These are phyloP conservation scores for Amphipyra tragopoginis DNA, from an alignment of 2,888 invertebrate species.

Conservation along the genomic window DNA sequence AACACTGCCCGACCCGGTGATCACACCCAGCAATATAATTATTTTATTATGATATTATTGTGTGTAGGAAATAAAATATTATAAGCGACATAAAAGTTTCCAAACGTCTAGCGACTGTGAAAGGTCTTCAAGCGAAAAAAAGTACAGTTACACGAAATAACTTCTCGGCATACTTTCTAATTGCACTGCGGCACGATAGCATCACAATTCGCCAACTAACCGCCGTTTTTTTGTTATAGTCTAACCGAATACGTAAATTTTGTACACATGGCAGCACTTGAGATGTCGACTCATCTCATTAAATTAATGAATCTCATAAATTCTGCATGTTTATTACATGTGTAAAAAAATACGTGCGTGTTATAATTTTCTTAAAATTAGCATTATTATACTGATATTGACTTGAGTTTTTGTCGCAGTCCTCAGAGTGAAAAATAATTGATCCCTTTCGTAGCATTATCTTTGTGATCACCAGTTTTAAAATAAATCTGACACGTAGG, in stretches of 20 bases:
- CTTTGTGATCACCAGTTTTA: neutral
- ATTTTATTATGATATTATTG: no score
- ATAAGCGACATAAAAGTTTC: constrained; percentile 23
- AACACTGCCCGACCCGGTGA: no score
- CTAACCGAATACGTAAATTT: constrained; percentile 23
- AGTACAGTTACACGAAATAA: constrained; percentile 62
- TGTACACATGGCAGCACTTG: constrained; percentile 49
- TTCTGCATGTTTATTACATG: constrained; percentile 38
- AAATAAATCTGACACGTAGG: neutral
- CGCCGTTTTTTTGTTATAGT: constrained; percentile 38
- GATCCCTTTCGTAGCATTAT: neutral
- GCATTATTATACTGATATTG: no score
- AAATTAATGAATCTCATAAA: no score
- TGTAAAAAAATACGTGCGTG: constrained; percentile 29
- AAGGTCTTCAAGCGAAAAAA: constrained; percentile 65
- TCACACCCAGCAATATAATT: neutral
- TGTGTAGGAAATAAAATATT: constrained; percentile 11
- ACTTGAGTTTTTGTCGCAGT: no score
- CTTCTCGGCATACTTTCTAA: constrained; percentile 63
- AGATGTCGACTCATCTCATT: constrained; percentile 47
- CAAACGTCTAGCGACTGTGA: constrained; percentile 48
- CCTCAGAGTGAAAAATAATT: neutral
- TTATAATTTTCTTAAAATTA: neutral
- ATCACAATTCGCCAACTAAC: constrained; percentile 45
- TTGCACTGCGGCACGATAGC: constrained; percentile 52